phyloP scores from a whole-genome alignment of 2,888 invertebrate species.

The Tachina grossa region DNA sequence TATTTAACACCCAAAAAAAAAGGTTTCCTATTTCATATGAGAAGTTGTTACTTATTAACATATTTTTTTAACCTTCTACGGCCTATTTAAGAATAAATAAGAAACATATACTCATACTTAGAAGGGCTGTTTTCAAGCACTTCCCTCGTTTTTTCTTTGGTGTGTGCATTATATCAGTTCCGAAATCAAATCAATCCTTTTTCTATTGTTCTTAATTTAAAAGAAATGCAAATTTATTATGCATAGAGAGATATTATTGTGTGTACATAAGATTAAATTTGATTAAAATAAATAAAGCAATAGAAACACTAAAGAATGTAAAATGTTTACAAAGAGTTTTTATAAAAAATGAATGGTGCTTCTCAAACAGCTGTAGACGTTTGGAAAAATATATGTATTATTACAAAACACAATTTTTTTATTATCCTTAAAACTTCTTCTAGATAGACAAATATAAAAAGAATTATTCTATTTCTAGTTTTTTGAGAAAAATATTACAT shows the following conservation, averaged over 20 bases:
- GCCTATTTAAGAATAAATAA: background rate
- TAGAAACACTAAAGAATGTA: no score
- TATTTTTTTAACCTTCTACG: background rate
- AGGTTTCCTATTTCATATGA: background rate
- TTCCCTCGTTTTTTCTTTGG: background rate
- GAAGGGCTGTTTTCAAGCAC: slow-evolving; percentile 5
- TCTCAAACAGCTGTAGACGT: background rate
- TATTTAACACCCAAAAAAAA: slow-evolving; percentile 36
- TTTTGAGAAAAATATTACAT: background rate
- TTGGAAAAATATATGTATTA: background rate
- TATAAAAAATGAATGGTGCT: background rate
- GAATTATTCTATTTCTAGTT: background rate
- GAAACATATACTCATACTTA: background rate
- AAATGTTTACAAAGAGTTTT: background rate
- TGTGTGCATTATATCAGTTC: background rate
- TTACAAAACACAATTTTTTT: background rate
- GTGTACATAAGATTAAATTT: slow-evolving; percentile 26
- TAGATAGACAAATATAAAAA: background rate
- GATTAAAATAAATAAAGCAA: slow-evolving; percentile 1
- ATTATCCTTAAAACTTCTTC: background rate
- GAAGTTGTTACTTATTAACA: slow-evolving; percentile 1
- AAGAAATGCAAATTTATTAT: slow-evolving; percentile 57
- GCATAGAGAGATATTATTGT: slow-evolving; percentile 20
- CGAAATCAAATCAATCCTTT: slow-evolving; percentile 19
- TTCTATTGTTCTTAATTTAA: background rate